Percentiles rank a stretch among this genome's conserved stretches.
Evolutionary conservation across 2,797 vertebrate genomes (phyloP).

Genomic region (Xiphophorus birchmanni): DNA sequence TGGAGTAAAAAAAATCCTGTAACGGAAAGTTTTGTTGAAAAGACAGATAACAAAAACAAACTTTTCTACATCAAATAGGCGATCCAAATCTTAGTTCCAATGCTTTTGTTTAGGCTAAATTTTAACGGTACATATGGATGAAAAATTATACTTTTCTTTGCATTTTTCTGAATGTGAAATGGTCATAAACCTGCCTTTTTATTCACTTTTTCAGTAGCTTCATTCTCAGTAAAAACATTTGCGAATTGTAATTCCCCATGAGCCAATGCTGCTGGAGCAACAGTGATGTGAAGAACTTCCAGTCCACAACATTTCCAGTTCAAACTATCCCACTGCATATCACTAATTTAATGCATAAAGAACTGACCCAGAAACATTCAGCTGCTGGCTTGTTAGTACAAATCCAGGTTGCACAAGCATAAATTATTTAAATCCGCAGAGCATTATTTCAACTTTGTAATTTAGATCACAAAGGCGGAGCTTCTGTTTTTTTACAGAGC

Average conservation of each 20-base stretch:
- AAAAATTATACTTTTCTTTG: no score
- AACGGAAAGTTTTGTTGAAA: not conserved
- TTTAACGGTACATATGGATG: no score
- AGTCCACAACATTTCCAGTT: constrained; percentile 11
- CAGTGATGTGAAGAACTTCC: constrained; percentile 37
- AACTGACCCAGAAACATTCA: constrained; percentile 11
- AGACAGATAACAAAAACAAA: not conserved
- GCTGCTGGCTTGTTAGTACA: not conserved
- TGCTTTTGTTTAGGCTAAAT: not conserved
- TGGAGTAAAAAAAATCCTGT: not conserved
- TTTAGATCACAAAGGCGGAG: not conserved
- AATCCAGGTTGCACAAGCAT: constrained; percentile 12
- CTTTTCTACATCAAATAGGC: not conserved
- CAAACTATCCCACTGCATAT: constrained; percentile 11
- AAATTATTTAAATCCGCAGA: constrained; percentile 11
- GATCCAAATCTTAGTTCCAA: not conserved
- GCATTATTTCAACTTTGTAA: not conserved
- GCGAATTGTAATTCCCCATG: constrained; percentile 4
- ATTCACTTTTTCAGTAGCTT: not conserved
- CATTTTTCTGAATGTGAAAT: not conserved
- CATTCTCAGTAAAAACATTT: constrained; percentile 38
- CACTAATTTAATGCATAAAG: constrained; percentile 1
- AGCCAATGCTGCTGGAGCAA: constrained; percentile 26
- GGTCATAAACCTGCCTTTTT: not conserved
- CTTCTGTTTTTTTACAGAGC: not conserved